Percentiles rank a stretch among this genome's conserved stretches.
phyloP scores from a whole-genome alignment of 92 coral and sea anemone genomes.

The Plumapathes pennacea region DNA sequence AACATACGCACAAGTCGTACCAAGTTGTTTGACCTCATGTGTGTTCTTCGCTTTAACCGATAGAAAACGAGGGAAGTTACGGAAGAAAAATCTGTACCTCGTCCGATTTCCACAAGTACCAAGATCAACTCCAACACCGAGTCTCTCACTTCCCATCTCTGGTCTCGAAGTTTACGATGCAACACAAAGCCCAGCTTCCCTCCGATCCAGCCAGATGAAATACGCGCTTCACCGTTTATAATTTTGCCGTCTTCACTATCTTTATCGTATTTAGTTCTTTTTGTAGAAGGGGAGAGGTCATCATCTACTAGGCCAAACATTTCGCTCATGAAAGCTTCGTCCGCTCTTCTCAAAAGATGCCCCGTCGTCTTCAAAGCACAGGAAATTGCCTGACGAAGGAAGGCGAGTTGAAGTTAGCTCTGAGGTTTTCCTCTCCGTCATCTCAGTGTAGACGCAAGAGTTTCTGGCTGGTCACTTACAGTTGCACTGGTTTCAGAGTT shows the following conservation, averaged over 20 bases:
- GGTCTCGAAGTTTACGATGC: constrained; percentile 68
- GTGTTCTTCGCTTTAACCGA: neutral
- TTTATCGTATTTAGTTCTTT: too few species aligned
- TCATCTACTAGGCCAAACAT: constrained; percentile 9
- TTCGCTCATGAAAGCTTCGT: constrained; percentile 5
- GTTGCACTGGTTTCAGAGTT: constrained; percentile 11
- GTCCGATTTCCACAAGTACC: constrained; percentile 16
- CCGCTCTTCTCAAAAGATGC: constrained; percentile 7
- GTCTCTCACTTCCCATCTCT: constrained; percentile 84
- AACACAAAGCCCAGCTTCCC: constrained; percentile 54
- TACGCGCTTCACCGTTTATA: too few species aligned
- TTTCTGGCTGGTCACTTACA: constrained; percentile 1
- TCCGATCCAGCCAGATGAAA: too few species aligned
- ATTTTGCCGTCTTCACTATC: too few species aligned
- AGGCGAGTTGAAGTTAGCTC: neutral
- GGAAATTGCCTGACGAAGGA: constrained; percentile 17
- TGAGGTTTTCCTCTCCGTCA: neutral
- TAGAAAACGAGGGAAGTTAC: too few species aligned
- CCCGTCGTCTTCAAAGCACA: constrained; percentile 39
- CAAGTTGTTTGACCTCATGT: neutral
- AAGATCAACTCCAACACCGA: constrained; percentile 69
- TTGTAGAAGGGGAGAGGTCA: constrained; percentile 4
- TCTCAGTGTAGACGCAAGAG: neutral
- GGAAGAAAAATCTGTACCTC: too few species aligned
- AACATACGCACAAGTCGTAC: too few species aligned